phyloP scores from a whole-genome alignment of 2,113 vertebrate species.

The Chamaetylas fuelleborni region DNA sequence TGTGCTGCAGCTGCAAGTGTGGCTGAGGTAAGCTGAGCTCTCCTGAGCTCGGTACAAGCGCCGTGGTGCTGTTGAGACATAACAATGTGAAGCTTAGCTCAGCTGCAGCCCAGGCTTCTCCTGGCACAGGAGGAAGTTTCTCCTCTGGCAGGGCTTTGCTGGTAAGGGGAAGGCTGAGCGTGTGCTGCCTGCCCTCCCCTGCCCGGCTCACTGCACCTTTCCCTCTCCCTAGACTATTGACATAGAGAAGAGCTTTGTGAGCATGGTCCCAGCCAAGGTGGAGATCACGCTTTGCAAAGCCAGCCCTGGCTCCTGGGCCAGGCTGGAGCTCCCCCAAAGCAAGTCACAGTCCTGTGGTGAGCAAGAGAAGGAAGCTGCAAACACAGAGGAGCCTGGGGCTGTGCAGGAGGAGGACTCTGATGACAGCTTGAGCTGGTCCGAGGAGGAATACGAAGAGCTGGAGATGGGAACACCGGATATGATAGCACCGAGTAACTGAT shows the following conservation, averaged over 20 bases:
- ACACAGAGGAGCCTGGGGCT: background rate
- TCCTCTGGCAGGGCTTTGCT: background rate
- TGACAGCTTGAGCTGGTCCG: slow-evolving; percentile 77
- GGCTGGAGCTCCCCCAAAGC: slow-evolving; percentile 83
- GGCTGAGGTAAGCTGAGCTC: background rate
- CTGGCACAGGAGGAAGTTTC: background rate
- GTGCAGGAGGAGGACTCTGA: slow-evolving; percentile 59
- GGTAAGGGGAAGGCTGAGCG: accelerated
- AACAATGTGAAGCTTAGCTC: background rate
- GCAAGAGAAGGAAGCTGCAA: slow-evolving; percentile 15
- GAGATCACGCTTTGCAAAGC: slow-evolving; percentile 87
- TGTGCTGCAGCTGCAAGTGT: accelerated
- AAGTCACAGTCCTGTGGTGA: background rate
- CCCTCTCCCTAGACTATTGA: slow-evolving; percentile 77
- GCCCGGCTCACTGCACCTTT: background rate
- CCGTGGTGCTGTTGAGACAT: accelerated
- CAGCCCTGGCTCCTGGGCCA: slow-evolving; percentile 84
- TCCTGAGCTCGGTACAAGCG: background rate
- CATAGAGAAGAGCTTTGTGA: slow-evolving; percentile 80
- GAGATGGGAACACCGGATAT: slow-evolving; percentile 4
- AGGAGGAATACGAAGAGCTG: slow-evolving; percentile 65
- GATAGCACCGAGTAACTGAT: slow-evolving; percentile 9
- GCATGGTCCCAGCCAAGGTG: slow-evolving; percentile 88
- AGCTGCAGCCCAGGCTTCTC: background rate
- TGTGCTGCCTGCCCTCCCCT: background rate